Evolutionary conservation across 2,888 invertebrate genomes (phyloP), one percentile per base, ranked within the genome.

Genomic region (Zygothrica quintamaculata): DNA sequence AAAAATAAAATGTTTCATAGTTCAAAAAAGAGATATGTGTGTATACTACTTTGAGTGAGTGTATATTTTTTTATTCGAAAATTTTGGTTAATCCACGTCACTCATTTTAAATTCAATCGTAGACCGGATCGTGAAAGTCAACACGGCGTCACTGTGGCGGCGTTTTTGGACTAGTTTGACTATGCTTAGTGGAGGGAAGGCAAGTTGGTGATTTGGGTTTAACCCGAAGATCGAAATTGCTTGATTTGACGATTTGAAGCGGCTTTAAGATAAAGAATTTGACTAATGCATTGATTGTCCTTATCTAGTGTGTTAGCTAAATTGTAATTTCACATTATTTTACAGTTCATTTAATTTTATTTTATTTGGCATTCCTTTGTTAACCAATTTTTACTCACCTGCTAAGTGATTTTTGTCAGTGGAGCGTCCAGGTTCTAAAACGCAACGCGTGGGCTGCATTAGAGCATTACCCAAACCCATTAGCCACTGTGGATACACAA

Each of bases 101-200:
- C 66, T 74, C 67, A 66, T 66, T 69, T 62, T 16, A 66, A 75
- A 75, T 79, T 78, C 69, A 68, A 62, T 46, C 65, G 16, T 50
- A 25, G 59, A 69, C 75, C 74, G 70, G 77, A 72, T 85, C 79
- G 84, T 84, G 84, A 87, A 87, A 79, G 84, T 84, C 51, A 50
- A 52, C 69, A 22, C 18, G 65, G 68, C 77, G 73, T 65, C 59
- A 74, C 39, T 48, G 56, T 52, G 79, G 44, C 74, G 62, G 47
- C 44, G 57, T 65, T 70, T n/a, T 71, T 65, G 79, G 61, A 78
- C 82, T 75, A 81, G 82, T 85, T 84, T 58, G 46, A 58, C 52
- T 39, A 44, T 69, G 61, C 34, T 67, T 60, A 66, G 57, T 36
- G 31, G 29, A 26, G 11, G 61, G 44, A 29, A 29, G 15, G 6